These are phyloP conservation scores for Channa striata DNA, from an alignment of 2,797 vertebrate species.

Conservation along the genomic window DNA sequence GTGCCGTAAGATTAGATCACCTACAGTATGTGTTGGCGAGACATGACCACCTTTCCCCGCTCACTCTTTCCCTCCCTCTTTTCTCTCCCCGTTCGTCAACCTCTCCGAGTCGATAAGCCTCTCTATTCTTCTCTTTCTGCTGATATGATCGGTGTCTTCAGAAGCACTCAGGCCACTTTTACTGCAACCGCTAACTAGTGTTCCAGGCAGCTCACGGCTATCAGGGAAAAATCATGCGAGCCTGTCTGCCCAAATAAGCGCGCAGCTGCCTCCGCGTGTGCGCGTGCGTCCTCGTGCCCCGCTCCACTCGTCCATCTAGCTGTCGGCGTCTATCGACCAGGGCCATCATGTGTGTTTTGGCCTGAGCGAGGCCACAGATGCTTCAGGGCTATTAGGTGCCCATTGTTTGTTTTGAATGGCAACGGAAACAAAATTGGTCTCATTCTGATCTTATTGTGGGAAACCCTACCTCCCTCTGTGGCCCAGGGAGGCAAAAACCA, in stretches of 20 bases:
- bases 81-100: slow-evolving; percentile 53
- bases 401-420: slow-evolving; percentile 91
- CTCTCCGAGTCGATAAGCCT: slow-evolving; percentile 74
- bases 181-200: slow-evolving; percentile 79
- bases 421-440: slow-evolving; percentile 89
- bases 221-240: slow-evolving; percentile 59
- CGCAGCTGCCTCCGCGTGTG: slow-evolving; percentile 28
- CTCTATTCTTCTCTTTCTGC: slow-evolving; percentile 72
- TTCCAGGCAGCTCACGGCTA: slow-evolving; percentile 79
- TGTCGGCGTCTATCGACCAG: slow-evolving; percentile 85
- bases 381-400: slow-evolving; percentile 86
- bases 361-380: slow-evolving; percentile 83
- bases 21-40: slow-evolving; percentile 54
- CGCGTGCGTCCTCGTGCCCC: slow-evolving; percentile 25
- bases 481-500: slow-evolving; percentile 84
- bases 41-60: slow-evolving; percentile 55
- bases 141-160: slow-evolving; percentile 86
- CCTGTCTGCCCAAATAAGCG: slow-evolving; percentile 51
- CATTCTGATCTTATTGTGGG: slow-evolving; percentile 90
- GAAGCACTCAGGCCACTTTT: slow-evolving; percentile 83
- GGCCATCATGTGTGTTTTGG: slow-evolving; percentile 81
- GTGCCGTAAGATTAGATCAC: slow-evolving; percentile 72
- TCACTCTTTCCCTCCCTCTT: slow-evolving; percentile 19
- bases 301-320: slow-evolving; percentile 77
- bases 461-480: slow-evolving; percentile 88